phyloP scores from a whole-genome alignment of 2,797 vertebrate species.

The Cuculus canorus region DNA sequence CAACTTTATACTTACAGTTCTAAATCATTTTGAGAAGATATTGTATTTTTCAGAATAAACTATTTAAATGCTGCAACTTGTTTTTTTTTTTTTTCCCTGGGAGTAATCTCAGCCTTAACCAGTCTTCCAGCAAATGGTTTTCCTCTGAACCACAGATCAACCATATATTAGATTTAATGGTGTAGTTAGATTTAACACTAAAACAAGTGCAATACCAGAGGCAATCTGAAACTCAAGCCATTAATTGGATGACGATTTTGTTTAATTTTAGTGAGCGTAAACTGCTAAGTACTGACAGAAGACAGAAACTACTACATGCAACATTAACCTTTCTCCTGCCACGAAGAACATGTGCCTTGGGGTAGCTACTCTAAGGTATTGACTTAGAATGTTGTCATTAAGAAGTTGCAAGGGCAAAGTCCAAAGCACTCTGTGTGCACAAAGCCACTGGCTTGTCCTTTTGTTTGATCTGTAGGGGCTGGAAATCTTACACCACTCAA shows the following conservation, averaged over 20 bases:
- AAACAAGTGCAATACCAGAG: constrained; percentile 25
- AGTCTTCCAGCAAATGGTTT: background rate
- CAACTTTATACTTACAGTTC: background rate
- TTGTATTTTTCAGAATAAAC: background rate
- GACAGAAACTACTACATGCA: constrained; percentile 25
- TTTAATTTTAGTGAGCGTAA: constrained; percentile 59
- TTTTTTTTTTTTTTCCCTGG: background rate
- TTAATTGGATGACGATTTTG: constrained; percentile 46
- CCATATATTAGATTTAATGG: constrained; percentile 10
- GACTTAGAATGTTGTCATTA: constrained; percentile 32
- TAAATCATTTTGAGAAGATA: background rate
- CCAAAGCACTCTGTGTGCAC: background rate
- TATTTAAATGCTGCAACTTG: background rate
- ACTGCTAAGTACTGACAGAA: constrained; percentile 9
- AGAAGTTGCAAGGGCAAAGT: background rate
- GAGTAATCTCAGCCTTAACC: background rate
- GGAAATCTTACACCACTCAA: background rate
- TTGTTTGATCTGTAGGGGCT: constrained; percentile 10
- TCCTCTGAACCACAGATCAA: background rate
- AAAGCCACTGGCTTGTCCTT: background rate
- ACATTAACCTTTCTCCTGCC: constrained; percentile 42
- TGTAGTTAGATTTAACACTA: constrained; percentile 15
- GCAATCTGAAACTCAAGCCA: constrained; percentile 33
- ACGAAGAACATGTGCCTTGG: background rate
- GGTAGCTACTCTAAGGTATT: background rate